A percentile compares a stretch with the other conserved stretches of the same genome.
Evolutionary conservation across 2,797 vertebrate genomes (phyloP).

Genomic region (Pristis pectinata): DNA sequence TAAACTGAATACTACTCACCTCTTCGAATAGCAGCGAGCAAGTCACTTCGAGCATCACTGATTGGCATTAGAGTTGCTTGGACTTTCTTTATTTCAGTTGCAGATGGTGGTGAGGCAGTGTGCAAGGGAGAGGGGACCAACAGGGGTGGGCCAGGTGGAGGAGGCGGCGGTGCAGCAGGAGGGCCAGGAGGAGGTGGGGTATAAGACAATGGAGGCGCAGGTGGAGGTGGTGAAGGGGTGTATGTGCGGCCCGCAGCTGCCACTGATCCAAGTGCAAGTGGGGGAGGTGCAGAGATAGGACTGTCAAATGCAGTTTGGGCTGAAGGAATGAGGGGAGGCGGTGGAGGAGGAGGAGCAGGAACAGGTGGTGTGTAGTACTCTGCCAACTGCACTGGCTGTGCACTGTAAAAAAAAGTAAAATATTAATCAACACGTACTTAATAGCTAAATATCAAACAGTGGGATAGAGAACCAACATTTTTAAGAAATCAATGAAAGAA

Average conservation of each 20-base stretch:
- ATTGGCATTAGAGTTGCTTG: slow-evolving; percentile 74
- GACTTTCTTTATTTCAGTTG: slow-evolving; percentile 62
- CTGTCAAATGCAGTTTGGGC: slow-evolving; percentile 80
- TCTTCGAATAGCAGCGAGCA: slow-evolving; percentile 81
- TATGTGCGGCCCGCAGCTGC: slow-evolving; percentile 56
- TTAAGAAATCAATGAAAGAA: background rate
- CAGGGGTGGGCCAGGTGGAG: slow-evolving; percentile 60
- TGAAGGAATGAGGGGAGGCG: slow-evolving; percentile 72
- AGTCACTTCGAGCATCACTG: slow-evolving; percentile 82
- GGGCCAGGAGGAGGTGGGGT: slow-evolving; percentile 54
- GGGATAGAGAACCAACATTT: background rate
- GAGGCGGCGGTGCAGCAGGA: slow-evolving; percentile 69
- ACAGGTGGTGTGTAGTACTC: slow-evolving; percentile 77
- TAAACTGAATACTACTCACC: slow-evolving; percentile 51
- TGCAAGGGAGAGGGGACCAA: slow-evolving; percentile 52
- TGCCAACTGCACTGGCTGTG: slow-evolving; percentile 67
- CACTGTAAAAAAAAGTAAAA: slow-evolving; percentile 48
- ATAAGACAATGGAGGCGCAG: slow-evolving; percentile 40
- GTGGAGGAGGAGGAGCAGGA: slow-evolving; percentile 58
- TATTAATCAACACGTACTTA: background rate
- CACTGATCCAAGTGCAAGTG: slow-evolving; percentile 53
- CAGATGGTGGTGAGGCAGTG: slow-evolving; percentile 48
- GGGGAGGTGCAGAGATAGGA: slow-evolving; percentile 50
- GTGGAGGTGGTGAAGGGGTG: slow-evolving; percentile 53
- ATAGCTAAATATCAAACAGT: background rate